Percentiles rank a stretch among this genome's conserved stretches.
These are phyloP conservation scores for Brevimyrus niger DNA, from an alignment of 2,113 vertebrate genomes.

Conservation along the genomic window DNA sequence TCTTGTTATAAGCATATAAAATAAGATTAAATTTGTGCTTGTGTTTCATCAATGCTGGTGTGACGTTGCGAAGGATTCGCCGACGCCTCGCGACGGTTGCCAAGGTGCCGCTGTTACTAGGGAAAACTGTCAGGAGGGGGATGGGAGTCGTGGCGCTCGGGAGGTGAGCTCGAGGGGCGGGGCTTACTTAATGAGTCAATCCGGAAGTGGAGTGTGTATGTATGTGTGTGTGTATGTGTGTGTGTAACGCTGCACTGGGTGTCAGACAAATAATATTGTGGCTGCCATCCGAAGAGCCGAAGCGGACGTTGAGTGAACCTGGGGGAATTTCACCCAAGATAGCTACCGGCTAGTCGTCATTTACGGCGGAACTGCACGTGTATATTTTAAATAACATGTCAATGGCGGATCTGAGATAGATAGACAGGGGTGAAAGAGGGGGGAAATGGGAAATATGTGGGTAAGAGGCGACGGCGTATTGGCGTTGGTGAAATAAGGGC, in stretches of 20 bases:
- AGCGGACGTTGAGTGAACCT: neutral
- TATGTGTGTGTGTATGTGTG: neutral
- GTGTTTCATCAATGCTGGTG: neutral
- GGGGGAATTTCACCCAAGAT: neutral
- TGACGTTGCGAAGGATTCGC: neutral
- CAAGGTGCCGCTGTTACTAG: conserved; percentile 44
- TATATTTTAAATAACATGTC: conserved; percentile 1
- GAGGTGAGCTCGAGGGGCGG: conserved; percentile 20
- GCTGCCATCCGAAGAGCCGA: neutral
- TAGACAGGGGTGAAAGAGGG: conserved; percentile 8
- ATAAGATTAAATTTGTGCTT: neutral
- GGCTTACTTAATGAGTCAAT: conserved; percentile 38
- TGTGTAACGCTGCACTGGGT: conserved; percentile 18
- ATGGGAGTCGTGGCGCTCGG: neutral
- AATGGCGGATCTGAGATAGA: conserved; percentile 25
- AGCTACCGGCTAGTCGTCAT: neutral
- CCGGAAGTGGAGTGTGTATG: conserved; percentile 52
- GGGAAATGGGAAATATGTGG: conserved; percentile 21
- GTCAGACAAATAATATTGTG: conserved; percentile 26
- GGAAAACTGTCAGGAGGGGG: conserved; percentile 31
- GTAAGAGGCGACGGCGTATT: conserved; percentile 16
- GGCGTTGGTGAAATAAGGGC: conserved; percentile 14
- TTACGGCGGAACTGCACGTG: neutral
- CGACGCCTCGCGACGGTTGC: conserved; percentile 34
- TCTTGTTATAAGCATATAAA: neutral